phyloP scores from a whole-genome alignment of 1,140 invertebrate species.

The Sycophaga agraensis region DNA sequence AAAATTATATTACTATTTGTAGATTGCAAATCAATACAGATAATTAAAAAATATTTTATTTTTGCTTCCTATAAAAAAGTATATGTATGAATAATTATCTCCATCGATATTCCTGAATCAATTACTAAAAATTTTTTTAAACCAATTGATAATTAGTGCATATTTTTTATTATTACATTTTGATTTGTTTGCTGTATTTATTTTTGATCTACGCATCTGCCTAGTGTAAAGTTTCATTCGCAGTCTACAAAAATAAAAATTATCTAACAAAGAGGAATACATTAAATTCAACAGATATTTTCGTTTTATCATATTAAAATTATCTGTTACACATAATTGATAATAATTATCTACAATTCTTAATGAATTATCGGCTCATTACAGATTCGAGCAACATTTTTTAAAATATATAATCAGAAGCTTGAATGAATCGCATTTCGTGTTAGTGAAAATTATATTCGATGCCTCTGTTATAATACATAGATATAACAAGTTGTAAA shows the following conservation, averaged over 20 bases:
- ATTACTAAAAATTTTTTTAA: no score
- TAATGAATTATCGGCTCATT: neutral
- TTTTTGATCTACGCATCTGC: neutral
- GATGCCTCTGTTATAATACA: no score
- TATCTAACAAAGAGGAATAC: constrained; percentile 1
- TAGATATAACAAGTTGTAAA: constrained; percentile 1
- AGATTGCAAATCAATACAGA: no score
- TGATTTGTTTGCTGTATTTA: neutral
- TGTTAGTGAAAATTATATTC: neutral
- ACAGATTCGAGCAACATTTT: constrained; percentile 13
- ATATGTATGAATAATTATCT: no score
- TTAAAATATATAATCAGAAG: constrained; percentile 22
- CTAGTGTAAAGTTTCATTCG: neutral
- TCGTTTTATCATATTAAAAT: neutral
- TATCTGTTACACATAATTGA: neutral
- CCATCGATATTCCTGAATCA: no score
- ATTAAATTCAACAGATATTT: neutral
- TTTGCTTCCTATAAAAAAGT: no score
- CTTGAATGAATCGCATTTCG: constrained; percentile 7
- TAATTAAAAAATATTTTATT: no score
- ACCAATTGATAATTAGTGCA: no score
- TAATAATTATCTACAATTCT: neutral
- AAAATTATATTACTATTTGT: no score
- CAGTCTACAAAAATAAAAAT: constrained; percentile 3
- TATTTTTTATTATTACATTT: no score